Conservation (phyloP, 1,140 invertebrate genomes). For the Conopomorpha cramerella region DNA sequence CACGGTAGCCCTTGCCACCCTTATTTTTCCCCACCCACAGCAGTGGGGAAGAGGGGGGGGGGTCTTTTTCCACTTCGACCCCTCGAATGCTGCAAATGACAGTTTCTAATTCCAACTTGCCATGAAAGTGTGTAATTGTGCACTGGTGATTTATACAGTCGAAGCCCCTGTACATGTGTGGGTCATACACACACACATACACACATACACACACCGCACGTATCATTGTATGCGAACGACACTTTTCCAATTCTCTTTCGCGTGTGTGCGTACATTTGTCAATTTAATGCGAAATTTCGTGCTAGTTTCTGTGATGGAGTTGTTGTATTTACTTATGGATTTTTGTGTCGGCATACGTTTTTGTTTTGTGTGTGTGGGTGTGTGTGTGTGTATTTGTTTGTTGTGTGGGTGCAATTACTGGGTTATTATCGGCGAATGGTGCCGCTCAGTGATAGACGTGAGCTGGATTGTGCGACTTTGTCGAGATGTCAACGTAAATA, state of each 20-base stretch:
- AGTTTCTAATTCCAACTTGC: slow-evolving; percentile 62
- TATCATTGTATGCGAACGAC: no score
- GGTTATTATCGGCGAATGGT: no score
- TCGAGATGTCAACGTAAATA: no score
- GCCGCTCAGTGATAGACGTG: no score
- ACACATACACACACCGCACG: no score
- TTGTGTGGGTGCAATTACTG: no score
- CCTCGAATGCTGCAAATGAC: slow-evolving; percentile 60
- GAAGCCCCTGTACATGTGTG: slow-evolving; percentile 19
- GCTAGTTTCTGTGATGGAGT: neutral
- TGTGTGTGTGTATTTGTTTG: slow-evolving; percentile 21
- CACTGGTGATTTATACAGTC: slow-evolving; percentile 54
- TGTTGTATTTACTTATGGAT: neutral
- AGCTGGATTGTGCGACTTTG: no score
- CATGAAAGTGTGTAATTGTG: slow-evolving; percentile 61
- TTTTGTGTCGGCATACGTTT: no score
- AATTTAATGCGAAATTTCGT: neutral
- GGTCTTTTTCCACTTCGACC: slow-evolving; percentile 13
- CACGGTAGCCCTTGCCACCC: slow-evolving; percentile 47
- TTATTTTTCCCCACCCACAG: slow-evolving; percentile 50
- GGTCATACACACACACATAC: no score
- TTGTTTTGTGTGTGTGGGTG: slow-evolving; percentile 17
- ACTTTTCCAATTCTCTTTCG: neutral
- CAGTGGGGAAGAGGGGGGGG: no score
- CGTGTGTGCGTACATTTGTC: neutral